phyloP scores from a whole-genome alignment of 2,113 vertebrate genomes.

The Tichodroma muraria region DNA sequence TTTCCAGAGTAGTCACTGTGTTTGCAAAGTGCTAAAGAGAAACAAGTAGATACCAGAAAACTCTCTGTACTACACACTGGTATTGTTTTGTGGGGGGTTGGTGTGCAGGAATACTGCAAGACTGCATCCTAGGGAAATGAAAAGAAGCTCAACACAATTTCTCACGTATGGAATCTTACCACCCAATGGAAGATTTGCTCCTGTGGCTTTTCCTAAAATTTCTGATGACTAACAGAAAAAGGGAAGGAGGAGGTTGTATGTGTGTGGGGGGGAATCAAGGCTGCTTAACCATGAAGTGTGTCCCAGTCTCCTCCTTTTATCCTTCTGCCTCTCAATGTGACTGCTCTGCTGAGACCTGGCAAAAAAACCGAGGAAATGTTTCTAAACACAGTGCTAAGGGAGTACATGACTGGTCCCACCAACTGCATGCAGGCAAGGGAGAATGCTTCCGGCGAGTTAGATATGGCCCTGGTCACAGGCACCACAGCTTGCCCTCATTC shows the following conservation, averaged over 20 bases:
- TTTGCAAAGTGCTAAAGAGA: not conserved
- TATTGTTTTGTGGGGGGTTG: not conserved
- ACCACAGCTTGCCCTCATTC: not conserved
- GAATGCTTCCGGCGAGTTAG: not conserved
- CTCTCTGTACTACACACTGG: not conserved
- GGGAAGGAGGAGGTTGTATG: not conserved
- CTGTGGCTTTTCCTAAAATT: not conserved
- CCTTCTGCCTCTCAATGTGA: not conserved
- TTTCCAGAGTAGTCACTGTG: not conserved
- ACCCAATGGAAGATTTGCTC: not conserved
- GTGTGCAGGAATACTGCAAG: not conserved
- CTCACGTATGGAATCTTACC: not conserved
- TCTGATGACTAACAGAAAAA: not conserved
- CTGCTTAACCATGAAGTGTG: not conserved
- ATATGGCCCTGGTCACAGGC: not conserved
- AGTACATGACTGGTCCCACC: not conserved
- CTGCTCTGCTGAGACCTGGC: not conserved
- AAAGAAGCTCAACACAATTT: not conserved
- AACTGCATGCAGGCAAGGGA: not conserved
- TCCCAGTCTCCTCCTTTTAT: not conserved
- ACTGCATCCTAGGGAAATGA: not conserved
- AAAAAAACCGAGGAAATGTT: not conserved
- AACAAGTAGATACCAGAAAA: not conserved
- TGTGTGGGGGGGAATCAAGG: not conserved
- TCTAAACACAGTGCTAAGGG: not conserved